These are phyloP conservation scores for Centruroides vittatus DNA, from an alignment of 1,140 invertebrate genomes.

Conservation along the genomic window DNA sequence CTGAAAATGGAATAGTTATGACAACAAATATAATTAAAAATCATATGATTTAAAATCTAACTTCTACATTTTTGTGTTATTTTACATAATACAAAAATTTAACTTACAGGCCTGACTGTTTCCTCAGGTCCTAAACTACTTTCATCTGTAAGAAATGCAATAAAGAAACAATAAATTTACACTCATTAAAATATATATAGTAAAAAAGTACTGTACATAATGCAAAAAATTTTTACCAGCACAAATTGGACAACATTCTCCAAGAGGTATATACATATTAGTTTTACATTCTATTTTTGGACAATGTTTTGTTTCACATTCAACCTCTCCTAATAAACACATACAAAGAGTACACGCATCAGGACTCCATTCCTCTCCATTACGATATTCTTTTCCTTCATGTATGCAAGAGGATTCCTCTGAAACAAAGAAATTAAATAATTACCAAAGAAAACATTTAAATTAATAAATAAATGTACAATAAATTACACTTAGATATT, in stretches of 20 bases:
- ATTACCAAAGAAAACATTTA: too few species aligned
- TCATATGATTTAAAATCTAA: too few species aligned
- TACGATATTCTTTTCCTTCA: conserved; percentile 38
- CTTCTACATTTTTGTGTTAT: too few species aligned
- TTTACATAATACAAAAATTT: background rate
- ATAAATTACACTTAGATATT: too few species aligned
- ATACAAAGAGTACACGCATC: conserved; percentile 47
- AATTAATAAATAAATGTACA: too few species aligned
- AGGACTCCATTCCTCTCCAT: conserved; percentile 45
- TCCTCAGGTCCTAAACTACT: conserved; percentile 4
- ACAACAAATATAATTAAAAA: too few species aligned
- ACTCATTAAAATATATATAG: background rate
- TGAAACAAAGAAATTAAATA: too few species aligned
- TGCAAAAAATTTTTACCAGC: conserved; percentile 1
- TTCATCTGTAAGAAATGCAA: conserved; percentile 1
- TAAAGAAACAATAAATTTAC: background rate
- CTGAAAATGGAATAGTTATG: too few species aligned
- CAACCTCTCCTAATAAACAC: conserved; percentile 40
- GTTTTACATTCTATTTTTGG: conserved; percentile 26
- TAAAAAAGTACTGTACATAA: background rate
- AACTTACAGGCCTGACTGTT: conserved; percentile 9
- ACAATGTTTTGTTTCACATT: conserved; percentile 31
- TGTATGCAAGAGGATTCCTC: conserved; percentile 12
- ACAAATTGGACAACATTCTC: conserved; percentile 38
- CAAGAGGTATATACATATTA: conserved; percentile 33